These are phyloP conservation scores for Heloderma charlesbogerti DNA, from an alignment of 2,113 vertebrate genomes.

Conservation along the genomic window DNA sequence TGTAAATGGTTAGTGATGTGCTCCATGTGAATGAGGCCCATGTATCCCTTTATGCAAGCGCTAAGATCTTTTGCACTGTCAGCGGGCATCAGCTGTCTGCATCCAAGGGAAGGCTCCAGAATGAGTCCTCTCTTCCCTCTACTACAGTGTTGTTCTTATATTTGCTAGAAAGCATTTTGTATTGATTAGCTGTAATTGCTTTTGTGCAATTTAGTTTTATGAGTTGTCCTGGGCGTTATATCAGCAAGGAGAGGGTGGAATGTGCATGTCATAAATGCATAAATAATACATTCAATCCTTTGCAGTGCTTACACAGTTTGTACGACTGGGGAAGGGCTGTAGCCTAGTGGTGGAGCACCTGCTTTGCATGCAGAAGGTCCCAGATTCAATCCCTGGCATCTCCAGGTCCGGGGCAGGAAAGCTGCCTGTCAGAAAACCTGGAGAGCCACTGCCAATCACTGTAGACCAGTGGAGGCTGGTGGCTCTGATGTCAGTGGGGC, in stretches of 20 bases:
- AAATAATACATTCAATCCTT: neutral
- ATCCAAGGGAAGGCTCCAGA: neutral
- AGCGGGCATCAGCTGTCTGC: too few relatives aligned
- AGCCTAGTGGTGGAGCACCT: neutral
- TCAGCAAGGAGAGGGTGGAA: neutral
- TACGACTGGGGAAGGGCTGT: neutral
- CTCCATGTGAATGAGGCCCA: neutral
- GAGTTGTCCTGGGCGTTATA: neutral
- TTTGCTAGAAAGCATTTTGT: slow-evolving; percentile 1
- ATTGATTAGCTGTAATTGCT: neutral
- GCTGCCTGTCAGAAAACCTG: neutral
- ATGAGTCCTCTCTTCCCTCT: neutral
- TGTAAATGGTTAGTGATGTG: too few relatives aligned
- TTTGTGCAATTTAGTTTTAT: slow-evolving; percentile 11
- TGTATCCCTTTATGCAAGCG: neutral
- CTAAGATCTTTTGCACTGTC: neutral
- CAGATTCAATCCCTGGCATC: neutral
- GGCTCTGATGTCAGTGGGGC: too few relatives aligned
- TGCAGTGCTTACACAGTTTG: neutral
- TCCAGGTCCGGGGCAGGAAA: neutral
- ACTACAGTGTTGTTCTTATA: neutral
- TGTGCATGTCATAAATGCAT: neutral
- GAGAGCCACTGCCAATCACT: neutral
- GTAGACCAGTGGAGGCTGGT: too few relatives aligned
- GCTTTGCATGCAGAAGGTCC: neutral